These are phyloP conservation scores for Diceros bicornis DNA, from an alignment of 2,797 vertebrate species.

Conservation along the genomic window DNA sequence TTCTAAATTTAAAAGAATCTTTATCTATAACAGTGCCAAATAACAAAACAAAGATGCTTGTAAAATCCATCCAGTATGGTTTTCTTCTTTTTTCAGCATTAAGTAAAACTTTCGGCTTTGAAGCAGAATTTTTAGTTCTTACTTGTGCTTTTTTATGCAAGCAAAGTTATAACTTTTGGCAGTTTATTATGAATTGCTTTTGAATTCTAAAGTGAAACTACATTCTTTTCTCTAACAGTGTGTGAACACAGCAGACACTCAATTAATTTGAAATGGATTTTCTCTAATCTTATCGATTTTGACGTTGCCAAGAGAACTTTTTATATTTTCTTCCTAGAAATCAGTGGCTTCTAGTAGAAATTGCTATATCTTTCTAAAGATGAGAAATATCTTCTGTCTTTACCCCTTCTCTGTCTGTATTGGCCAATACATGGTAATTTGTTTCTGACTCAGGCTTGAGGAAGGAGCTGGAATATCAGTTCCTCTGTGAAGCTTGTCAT, in stretches of 20 bases:
- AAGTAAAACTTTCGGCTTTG: not conserved
- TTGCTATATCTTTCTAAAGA: not conserved
- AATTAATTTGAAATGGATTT: not conserved
- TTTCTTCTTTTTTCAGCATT: not conserved
- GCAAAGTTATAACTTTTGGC: not conserved
- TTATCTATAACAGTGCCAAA: not conserved
- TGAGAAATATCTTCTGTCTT: not conserved
- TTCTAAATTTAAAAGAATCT: conserved; percentile 38
- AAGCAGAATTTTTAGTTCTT: not conserved
- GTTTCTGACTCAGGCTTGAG: not conserved
- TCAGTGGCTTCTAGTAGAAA: not conserved
- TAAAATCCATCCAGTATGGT: not conserved
- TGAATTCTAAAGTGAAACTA: not conserved
- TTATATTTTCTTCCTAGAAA: not conserved
- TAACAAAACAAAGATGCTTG: not conserved
- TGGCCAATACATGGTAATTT: not conserved
- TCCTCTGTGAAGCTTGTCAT: not conserved
- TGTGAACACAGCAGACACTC: not conserved
- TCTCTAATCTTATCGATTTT: not conserved
- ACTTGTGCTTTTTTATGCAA: not conserved
- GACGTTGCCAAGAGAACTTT: not conserved
- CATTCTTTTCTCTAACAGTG: not conserved
- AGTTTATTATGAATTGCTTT: not conserved
- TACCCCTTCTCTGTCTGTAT: not conserved
- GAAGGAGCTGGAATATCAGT: not conserved